These are phyloP conservation scores for Drosophila mojavensis DNA, from an alignment of 1,140 invertebrate genomes.

Conservation along the genomic window DNA sequence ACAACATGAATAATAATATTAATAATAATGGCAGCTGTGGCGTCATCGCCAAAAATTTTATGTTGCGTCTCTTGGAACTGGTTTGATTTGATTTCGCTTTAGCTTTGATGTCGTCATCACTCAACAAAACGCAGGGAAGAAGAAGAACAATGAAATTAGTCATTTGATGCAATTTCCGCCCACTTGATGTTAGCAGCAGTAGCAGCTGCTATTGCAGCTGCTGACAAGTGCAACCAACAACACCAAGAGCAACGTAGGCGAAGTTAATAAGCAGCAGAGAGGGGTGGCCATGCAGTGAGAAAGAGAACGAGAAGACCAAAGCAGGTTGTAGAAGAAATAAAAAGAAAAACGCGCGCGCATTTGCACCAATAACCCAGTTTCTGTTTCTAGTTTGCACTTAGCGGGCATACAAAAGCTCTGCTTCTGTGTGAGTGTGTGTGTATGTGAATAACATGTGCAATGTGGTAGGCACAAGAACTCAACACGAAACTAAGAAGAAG, in stretches of 20 bases:
- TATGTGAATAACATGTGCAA: slow-evolving; percentile 34
- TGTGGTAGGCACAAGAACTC: slow-evolving; percentile 41
- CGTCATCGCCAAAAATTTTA: slow-evolving; percentile 76
- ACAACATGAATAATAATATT: slow-evolving; percentile 10
- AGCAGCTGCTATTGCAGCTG: slow-evolving; percentile 37
- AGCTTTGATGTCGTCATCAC: slow-evolving; percentile 72
- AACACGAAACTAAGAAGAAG: slow-evolving; percentile 34
- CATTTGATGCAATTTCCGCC: slow-evolving; percentile 68
- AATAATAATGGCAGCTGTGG: slow-evolving; percentile 55
- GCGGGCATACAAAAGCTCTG: slow-evolving; percentile 39
- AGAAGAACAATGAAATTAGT: slow-evolving; percentile 57
- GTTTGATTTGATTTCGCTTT: slow-evolving; percentile 53
- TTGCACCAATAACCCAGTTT: slow-evolving; percentile 79
- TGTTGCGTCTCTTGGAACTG: slow-evolving; percentile 67
- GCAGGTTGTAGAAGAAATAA: slow-evolving; percentile 24
- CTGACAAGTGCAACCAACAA: slow-evolving; percentile 58
- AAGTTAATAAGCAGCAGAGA: slow-evolving; percentile 11
- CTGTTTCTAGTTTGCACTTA: slow-evolving; percentile 75
- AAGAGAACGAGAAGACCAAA: slow-evolving; percentile 6
- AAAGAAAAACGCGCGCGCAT: slow-evolving; percentile 53
- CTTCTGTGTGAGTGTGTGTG: slow-evolving; percentile 17
- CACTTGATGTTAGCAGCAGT: slow-evolving; percentile 40
- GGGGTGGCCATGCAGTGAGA: slow-evolving; percentile 1
- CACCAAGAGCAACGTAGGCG: slow-evolving; percentile 36
- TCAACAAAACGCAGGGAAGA: slow-evolving; percentile 18